A percentile compares a stretch with the other conserved stretches of the same genome.
Conservation (phyloP, 2,888 invertebrate species). For the Cinara cedri region DNA sequence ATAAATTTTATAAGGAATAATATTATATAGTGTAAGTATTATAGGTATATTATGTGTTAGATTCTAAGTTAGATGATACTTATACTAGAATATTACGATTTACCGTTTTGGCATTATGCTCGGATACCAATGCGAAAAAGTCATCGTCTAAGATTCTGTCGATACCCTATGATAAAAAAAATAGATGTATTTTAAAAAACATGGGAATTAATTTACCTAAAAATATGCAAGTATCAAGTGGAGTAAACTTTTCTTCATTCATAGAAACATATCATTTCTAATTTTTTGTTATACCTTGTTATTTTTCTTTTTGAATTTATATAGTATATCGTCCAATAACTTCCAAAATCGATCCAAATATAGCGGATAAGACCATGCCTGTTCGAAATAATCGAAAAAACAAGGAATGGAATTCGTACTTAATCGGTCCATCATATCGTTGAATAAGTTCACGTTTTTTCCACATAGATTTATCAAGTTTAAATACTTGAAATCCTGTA, state of each 20-base stretch:
- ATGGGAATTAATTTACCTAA: no score
- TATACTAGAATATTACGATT: not conserved
- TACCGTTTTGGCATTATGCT: not conserved
- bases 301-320: not conserved
- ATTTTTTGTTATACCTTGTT: not conserved
- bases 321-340: not conserved
- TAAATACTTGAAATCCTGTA: constrained; percentile 67
- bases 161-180: not conserved
- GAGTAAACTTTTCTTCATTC: no score
- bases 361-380: constrained; percentile 71
- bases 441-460: constrained; percentile 74
- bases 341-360: constrained; percentile 70
- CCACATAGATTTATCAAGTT: constrained; percentile 73
- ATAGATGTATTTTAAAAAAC: no score
- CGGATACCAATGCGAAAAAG: not conserved
- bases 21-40: not conserved
- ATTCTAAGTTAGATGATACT: not conserved
- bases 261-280: no score
- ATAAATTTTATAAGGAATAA: not conserved
- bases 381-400: constrained; percentile 71
- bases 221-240: no score
- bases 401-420: constrained; percentile 70
- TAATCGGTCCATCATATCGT: constrained; percentile 71
- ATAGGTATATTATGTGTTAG: not conserved
- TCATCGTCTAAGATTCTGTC: not conserved